A percentile compares a stretch with the other conserved stretches of the same genome.
These are phyloP conservation scores for Bombus balteatus DNA, from an alignment of 1,140 invertebrate species.

Conservation along the genomic window DNA sequence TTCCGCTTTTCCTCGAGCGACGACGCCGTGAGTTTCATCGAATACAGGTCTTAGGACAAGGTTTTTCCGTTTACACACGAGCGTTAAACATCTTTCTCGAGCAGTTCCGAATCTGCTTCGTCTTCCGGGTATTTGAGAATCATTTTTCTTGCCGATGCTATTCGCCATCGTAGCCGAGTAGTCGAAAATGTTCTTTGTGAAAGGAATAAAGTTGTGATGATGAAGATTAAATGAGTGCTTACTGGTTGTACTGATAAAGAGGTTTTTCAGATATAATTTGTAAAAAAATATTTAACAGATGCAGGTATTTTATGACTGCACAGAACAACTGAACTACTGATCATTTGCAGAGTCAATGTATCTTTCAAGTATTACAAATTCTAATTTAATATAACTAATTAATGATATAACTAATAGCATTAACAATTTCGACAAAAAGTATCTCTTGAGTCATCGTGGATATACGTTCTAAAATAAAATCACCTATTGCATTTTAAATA, in stretches of 20 bases:
- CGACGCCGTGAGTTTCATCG: slow-evolving; percentile 19
- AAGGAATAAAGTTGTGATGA: not conserved
- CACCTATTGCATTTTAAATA: not conserved
- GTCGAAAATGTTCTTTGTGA: not conserved
- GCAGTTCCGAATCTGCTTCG: not conserved
- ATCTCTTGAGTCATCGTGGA: too few relatives aligned
- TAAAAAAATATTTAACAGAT: too few relatives aligned
- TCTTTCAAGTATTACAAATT: not conserved
- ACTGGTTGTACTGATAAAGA: not conserved
- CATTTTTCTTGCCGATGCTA: not conserved
- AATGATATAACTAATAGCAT: not conserved
- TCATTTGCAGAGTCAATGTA: not conserved
- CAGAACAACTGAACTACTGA: too few relatives aligned
- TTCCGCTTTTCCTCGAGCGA: slow-evolving; percentile 24
- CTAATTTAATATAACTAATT: not conserved
- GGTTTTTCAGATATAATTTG: too few relatives aligned
- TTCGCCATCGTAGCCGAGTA: not conserved
- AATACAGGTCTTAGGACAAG: not conserved
- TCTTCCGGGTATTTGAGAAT: slow-evolving; percentile 8
- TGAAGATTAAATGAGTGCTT: not conserved
- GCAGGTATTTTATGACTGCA: too few relatives aligned
- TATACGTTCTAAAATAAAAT: not conserved
- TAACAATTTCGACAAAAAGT: too few relatives aligned
- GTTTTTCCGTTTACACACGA: slow-evolving; percentile 15
- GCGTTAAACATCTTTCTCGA: slow-evolving; percentile 7